phyloP scores from a whole-genome alignment of 2,797 vertebrate genomes.

The Lophotriccus pileatus region DNA sequence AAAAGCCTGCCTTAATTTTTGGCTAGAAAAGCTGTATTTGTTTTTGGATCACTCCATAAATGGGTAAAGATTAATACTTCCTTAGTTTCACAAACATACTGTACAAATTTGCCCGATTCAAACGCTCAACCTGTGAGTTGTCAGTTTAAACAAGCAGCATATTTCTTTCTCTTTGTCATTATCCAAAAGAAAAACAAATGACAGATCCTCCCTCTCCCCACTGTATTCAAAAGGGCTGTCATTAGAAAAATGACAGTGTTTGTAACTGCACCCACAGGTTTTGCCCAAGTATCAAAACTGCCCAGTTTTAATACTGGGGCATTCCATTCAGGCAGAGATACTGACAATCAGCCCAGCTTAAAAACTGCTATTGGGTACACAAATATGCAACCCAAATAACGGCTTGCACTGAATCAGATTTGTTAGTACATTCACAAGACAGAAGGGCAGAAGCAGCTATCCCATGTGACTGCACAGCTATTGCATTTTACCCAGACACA shows the following conservation, averaged over 20 bases:
- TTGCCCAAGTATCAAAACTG: neutral
- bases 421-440: neutral
- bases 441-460: neutral
- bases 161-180: neutral
- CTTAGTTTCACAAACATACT: neutral
- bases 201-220: neutral
- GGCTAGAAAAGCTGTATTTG: neutral
- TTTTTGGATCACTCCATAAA: neutral
- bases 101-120: neutral
- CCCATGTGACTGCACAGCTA: neutral
- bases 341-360: neutral
- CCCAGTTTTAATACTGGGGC: neutral
- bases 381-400: neutral
- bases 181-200: neutral
- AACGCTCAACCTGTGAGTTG: neutral
- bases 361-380: neutral
- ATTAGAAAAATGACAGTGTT: neutral
- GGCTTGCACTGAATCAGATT: neutral
- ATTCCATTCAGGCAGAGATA: neutral
- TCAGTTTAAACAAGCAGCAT: neutral
- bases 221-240: neutral
- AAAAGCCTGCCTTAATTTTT: neutral
- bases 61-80: neutral
- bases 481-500: neutral
- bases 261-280: neutral